phyloP scores from a whole-genome alignment of 2,888 invertebrate species.

The Thecocarcelia acutangulata region DNA sequence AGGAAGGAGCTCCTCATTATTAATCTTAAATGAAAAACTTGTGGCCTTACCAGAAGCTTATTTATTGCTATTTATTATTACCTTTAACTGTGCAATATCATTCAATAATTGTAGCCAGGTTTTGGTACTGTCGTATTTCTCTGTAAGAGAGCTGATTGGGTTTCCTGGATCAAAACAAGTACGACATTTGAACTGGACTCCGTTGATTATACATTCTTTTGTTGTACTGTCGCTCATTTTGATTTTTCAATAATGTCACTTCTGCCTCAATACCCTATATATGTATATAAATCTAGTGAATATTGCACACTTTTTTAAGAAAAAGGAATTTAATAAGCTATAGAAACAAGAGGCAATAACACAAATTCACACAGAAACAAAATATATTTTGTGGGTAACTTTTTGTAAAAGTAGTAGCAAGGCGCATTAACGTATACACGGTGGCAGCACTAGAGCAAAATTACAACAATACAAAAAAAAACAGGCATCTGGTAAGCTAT shows the following conservation, averaged over 20 bases:
- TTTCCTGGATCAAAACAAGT: constrained; percentile 58
- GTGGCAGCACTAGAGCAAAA: too few species aligned
- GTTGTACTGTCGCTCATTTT: neutral
- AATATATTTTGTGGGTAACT: too few species aligned
- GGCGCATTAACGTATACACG: too few species aligned
- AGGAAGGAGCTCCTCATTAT: constrained; percentile 70
- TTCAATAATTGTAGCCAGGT: constrained; percentile 40
- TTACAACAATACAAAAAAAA: too few species aligned
- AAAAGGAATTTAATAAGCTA: too few species aligned
- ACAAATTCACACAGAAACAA: too few species aligned
- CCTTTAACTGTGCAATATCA: constrained; percentile 32
- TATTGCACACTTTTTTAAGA: too few species aligned
- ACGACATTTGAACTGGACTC: constrained; percentile 30
- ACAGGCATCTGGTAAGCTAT: too few species aligned
- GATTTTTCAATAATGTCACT: neutral
- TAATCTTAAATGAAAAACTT: neutral
- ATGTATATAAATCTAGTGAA: too few species aligned
- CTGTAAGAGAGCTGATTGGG: neutral
- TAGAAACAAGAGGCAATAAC: too few species aligned
- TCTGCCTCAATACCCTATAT: too few species aligned
- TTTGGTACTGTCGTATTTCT: constrained; percentile 1
- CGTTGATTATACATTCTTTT: constrained; percentile 21
- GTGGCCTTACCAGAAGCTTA: neutral
- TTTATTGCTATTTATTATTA: neutral
- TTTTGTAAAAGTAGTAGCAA: too few species aligned